These are phyloP conservation scores for Xenopus tropicalis DNA, from an alignment of 2,113 vertebrate species.

Conservation along the genomic window UCB_Xtro_10.0 CM004446.2:118283001-118283500, in stretches of 20 bases:
- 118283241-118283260: constrained; percentile 17
- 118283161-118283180: constrained; percentile 9
- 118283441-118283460: neutral
- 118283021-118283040: no score
- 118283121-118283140: constrained; percentile 1
- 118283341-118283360: neutral
- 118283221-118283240: constrained; percentile 11
- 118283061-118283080: neutral
- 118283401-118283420: neutral
- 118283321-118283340: neutral
- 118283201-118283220: neutral
- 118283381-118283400: neutral
- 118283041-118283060: neutral
- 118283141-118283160: constrained; percentile 8
- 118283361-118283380: constrained; percentile 6
- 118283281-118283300: constrained; percentile 1
- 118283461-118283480: no score
- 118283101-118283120: neutral
- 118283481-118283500: no score
- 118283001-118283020: no score
- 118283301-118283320: neutral
- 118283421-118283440: neutral
- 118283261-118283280: constrained; percentile 7
- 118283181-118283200: neutral
- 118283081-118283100: neutral